Evolutionary conservation across 2,797 vertebrate genomes (phyloP), one percentile per base, ranked within the genome.

Genomic region (Poecilia velifera): DNA sequence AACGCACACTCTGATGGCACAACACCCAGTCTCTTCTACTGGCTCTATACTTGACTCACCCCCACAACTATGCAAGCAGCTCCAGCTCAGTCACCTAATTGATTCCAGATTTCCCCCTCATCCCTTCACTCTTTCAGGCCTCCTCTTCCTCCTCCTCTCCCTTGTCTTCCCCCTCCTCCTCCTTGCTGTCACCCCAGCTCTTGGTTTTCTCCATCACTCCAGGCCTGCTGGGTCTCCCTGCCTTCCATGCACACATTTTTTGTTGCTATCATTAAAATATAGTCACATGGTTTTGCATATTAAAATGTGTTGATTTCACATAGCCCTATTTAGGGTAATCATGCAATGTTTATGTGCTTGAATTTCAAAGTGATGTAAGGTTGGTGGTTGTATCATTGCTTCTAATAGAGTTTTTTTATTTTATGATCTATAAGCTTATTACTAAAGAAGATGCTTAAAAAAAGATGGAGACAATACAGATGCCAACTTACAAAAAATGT

Each of bases 61-160:
- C 91, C 90, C 92, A 95, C 91, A 95, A 94, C 84, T 94, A 95
- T 95, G 95, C 88, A 90, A 93, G 91, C 88, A 92, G 87, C 94
- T 93, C 80, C 76, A 81, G 87, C 93, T 91, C 92, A 90, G 91
- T 91, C 90, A 81, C 89, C 83, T 95, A 95, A 95, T 95, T 94
- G 93, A 93, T 93, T 94, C 92, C 92, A 94, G 94, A 95, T 91
- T 90, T 88, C 88, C 77, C 49, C 83, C 86, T 88, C 87, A 84
- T 90, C 88, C 76, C 79, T 90, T 84, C 84, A 70, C 71, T 90
- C 76, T 86, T 77, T 80, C 78, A 51, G 73, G 78, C 84, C 84
- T 83, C 78, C 85, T 88, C 85, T 82, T 90, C 87, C 75, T 88
- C 86, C 83, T 90, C 88, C 74, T 77, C 4, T 0, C 49, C 76